Evolutionary conservation across 2,113 vertebrate species (phyloP).

Genomic region (Fregetta grallaria): DNA sequence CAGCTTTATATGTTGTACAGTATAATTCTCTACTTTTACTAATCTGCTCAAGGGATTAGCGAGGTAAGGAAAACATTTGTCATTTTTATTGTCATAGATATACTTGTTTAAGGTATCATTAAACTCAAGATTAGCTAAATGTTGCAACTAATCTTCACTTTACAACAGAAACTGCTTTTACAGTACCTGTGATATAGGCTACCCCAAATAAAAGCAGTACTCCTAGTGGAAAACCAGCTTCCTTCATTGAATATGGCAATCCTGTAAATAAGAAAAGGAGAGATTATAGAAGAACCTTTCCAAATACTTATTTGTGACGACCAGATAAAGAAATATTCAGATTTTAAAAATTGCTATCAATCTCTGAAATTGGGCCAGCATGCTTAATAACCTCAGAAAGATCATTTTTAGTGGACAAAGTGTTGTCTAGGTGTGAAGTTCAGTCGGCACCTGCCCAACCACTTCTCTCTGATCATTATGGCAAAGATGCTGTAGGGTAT

Average conservation of each 20-base stretch:
- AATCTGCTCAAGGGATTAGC: constrained; percentile 53
- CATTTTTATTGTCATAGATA: constrained; percentile 7
- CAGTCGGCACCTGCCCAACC: background rate
- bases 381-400: background rate
- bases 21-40: constrained; percentile 28
- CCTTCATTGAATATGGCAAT: constrained; percentile 90
- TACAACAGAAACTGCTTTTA: background rate
- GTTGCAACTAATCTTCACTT: background rate
- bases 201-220: constrained; percentile 85
- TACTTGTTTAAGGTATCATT: background rate
- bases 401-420: background rate
- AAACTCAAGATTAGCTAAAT: background rate
- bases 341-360: background rate
- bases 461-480: background rate
- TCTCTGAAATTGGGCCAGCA: background rate
- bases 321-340: background rate
- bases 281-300: background rate
- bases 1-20: constrained; percentile 10
- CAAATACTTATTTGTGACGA: background rate
- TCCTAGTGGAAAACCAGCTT: constrained; percentile 92
- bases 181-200: constrained; percentile 86
- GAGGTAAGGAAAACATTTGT: constrained; percentile 12
- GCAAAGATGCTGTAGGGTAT: background rate
- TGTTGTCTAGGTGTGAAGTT: background rate
- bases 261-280: constrained; percentile 74